These are phyloP conservation scores for Tricholauxania praeusta DNA, from an alignment of 2,888 invertebrate genomes.

Conservation along the genomic window DNA sequence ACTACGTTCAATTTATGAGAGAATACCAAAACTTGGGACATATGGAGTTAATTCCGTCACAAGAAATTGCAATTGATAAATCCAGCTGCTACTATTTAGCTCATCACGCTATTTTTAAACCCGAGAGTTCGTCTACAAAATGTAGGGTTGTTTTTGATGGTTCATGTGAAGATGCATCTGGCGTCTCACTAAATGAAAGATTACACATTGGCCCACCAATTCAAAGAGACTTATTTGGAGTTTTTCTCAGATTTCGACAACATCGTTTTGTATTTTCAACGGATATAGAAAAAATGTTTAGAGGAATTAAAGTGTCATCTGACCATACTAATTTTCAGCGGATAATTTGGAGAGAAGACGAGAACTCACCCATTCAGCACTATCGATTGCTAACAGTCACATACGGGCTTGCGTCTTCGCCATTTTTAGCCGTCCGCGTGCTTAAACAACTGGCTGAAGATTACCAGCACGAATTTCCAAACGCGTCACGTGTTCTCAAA, in stretches of 20 bases:
- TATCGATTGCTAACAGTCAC: constrained; percentile 34
- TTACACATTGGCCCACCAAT: constrained; percentile 33
- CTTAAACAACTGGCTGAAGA: constrained; percentile 27
- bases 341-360: constrained; percentile 17
- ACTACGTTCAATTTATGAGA: constrained; percentile 41
- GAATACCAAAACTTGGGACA: constrained; percentile 43
- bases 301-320: too few relatives aligned
- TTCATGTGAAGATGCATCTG: constrained; percentile 32
- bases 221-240: constrained; percentile 34
- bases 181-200: constrained; percentile 34
- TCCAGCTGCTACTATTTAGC: constrained; percentile 42
- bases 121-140: not conserved
- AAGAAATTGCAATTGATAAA: constrained; percentile 27
- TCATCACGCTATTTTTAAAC: not conserved
- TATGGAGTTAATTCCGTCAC: constrained; percentile 35
- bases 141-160: constrained; percentile 20
- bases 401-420: constrained; percentile 33
- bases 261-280: constrained; percentile 34
- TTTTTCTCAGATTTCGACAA: constrained; percentile 32
- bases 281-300: too few relatives aligned
- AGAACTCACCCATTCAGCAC: constrained; percentile 4
- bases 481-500: not conserved
- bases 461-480: constrained; percentile 16
- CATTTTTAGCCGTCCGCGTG: constrained; percentile 26
- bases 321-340: constrained; percentile 20